Evolutionary conservation across 2,113 vertebrate genomes (phyloP).

Genomic region (Apaloderma vittatum): DNA sequence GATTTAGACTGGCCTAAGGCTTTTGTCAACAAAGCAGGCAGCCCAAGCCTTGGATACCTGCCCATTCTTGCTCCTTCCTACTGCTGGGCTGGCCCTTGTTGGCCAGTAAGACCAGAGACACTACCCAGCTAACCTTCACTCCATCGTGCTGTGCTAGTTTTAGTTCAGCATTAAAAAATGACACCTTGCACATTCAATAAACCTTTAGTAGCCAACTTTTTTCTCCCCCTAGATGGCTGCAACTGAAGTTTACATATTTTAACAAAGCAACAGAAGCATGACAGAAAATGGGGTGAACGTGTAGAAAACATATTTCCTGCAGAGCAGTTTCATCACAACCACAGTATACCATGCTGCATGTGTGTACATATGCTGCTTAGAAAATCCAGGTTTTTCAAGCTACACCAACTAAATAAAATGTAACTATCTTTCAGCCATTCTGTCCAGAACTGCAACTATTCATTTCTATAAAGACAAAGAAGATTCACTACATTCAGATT

Average conservation of each 20-base stretch:
- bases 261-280: background rate
- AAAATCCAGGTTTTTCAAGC: background rate
- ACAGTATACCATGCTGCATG: background rate
- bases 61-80: background rate
- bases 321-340: background rate
- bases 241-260: background rate
- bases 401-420: background rate
- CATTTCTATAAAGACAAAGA: background rate
- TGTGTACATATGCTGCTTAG: background rate
- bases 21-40: background rate
- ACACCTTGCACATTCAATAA: background rate
- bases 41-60: background rate
- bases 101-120: background rate
- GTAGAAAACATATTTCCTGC: background rate
- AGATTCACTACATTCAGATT: background rate
- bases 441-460: background rate
- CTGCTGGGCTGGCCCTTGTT: background rate
- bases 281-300: background rate
- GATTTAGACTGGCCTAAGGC: background rate
- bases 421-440: background rate
- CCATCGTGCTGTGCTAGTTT: background rate
- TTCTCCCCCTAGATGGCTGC: background rate
- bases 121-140: background rate
- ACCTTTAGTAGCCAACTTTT: background rate
- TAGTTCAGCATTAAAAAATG: background rate